Base-by-base conservation (phyloP, 2,888 invertebrate species). In the Perizoma flavofasciatum region DNA sequence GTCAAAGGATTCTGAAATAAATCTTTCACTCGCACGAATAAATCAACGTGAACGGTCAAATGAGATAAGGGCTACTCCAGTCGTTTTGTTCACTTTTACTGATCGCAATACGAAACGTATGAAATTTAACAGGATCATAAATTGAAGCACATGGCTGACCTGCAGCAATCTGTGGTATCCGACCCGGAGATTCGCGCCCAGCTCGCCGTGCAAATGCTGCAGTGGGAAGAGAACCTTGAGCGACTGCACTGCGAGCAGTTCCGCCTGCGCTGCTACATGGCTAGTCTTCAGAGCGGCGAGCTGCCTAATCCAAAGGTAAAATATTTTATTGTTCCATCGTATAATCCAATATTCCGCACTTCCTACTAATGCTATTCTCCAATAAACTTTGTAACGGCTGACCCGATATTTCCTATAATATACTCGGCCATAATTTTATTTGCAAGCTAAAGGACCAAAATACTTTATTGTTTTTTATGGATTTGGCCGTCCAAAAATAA, bases 161-260 rank as follows among this genome's bases (percentile, higher is more conserved):
- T 98, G 77, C 98, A 99, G 88, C 96, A 98, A 89, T 97, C 98
- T n/a, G 98, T 98, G 56, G 97, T 98, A 37, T 96, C 97, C 51
- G 98, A 98, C 86, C 95, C 96, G 50, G 97, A 98, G 77, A 97
- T 97, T 64, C 95, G 97, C 61, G 97, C 97, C 78, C 98, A 98
- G 88, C 96, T 99, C 69, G 96, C 96, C 76, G 96, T 96, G 77
- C 98, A 99, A 93, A 98, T 99, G 84, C 93, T 97, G 63, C 97
- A 98, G 83, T 98, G 98, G 98, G 98, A 99, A 79, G 98, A 98
- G 86, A 98, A 98, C 87, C 93, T 99, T 72, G 99, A 99, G 85
- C 94, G 98, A 70, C 93, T 98, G 76, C 98, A 98, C 84, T 98
- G 98, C 87, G 99, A 99, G 88, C 98, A 98, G 89, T 99, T 98